These are phyloP conservation scores for Propithecus coquereli DNA, from an alignment of 2,113 vertebrate genomes.

Conservation along the genomic window DNA sequence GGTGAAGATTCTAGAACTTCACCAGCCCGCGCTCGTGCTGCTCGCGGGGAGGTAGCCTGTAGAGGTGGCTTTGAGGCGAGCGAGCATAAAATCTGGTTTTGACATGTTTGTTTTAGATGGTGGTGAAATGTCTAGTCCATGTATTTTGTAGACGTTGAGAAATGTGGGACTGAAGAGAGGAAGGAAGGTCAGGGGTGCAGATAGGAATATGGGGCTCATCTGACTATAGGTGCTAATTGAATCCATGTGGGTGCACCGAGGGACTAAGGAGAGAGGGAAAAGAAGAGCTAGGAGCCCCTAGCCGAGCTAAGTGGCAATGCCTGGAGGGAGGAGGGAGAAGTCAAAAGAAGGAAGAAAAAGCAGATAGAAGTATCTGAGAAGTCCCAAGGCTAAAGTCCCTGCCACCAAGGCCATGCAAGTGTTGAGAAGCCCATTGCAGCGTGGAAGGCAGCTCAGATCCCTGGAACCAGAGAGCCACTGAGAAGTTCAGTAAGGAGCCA, in stretches of 20 bases:
- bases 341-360: background rate
- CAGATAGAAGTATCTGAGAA: background rate
- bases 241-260: background rate
- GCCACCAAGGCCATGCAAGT: background rate
- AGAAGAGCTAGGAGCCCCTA: background rate
- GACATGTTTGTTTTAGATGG: background rate
- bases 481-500: background rate
- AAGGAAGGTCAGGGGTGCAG: conserved; percentile 1
- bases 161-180: conserved; percentile 17
- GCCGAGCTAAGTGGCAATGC: background rate
- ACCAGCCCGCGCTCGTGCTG: rapidly evolving
- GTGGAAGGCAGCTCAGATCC: background rate
- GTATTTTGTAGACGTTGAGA: conserved; percentile 32
- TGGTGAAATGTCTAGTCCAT: background rate
- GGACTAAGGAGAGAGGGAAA: background rate
- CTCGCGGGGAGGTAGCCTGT: background rate
- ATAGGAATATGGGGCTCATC: background rate
- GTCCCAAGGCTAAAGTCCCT: background rate
- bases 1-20: background rate
- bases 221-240: conserved; percentile 8
- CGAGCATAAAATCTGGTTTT: background rate
- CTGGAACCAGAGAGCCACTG: background rate
- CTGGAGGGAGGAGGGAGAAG: background rate
- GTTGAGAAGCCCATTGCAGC: rapidly evolving
- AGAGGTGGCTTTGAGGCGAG: background rate